A percentile compares a stretch with the other conserved stretches of the same genome.
Conservation (phyloP, 2,888 invertebrate genomes). For the Chalcis sispes region DNA sequence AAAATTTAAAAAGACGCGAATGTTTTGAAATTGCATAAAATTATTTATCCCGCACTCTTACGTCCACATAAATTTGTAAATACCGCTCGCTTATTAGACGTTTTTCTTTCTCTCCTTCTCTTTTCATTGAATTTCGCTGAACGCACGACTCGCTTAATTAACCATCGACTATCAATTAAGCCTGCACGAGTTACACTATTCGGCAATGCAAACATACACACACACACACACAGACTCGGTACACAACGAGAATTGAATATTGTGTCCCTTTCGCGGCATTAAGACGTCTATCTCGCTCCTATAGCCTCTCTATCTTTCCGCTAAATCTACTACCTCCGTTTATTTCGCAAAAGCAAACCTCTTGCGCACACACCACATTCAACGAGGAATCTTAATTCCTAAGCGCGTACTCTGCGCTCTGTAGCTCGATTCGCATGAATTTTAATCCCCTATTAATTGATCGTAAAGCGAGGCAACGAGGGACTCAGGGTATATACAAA, state of each 20-base stretch:
- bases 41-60: too few relatives aligned
- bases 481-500: neutral
- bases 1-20: too few relatives aligned
- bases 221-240: neutral
- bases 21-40: too few relatives aligned
- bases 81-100: neutral
- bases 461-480: too few relatives aligned
- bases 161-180: constrained; percentile 29
- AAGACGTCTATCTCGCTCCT: constrained; percentile 35
- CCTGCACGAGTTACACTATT: constrained; percentile 4
- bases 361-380: neutral
- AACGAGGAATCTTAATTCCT: constrained; percentile 19
- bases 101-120: too few relatives aligned
- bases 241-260: constrained; percentile 28
- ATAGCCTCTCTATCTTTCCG: too few relatives aligned
- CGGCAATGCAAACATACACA: neutral
- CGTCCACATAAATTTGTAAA: neutral
- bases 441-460: constrained; percentile 50
- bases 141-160: neutral
- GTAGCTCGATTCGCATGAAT: constrained; percentile 26
- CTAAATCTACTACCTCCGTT: too few relatives aligned
- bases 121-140: too few relatives aligned
- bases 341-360: too few relatives aligned
- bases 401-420: neutral
- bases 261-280: constrained; percentile 38